Base-by-base conservation (phyloP, 1,140 invertebrate species). In the Bombus soroeensis region DNA sequence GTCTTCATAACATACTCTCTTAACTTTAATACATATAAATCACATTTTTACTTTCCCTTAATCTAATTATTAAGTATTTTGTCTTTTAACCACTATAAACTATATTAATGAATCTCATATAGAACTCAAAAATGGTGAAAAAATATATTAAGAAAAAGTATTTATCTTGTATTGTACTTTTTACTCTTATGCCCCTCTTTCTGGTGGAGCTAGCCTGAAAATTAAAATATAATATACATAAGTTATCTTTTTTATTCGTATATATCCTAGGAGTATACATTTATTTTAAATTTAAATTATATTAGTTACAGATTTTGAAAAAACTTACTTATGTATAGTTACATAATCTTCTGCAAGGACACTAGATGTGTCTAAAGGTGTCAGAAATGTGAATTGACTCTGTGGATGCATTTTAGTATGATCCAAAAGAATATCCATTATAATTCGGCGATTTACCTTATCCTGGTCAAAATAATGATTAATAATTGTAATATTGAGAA, bases 301-400 rank as follows among this genome's bases (percentile, higher is more conserved):
- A 77, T 8, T 70, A 34, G 8, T 37, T 70, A 34, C 2, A 68
- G 3, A 32, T 62, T 53, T 53, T 62, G n/a, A n/a, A 12, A 37
- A 4, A 25, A 91, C 92, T 92, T 91, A 95, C 94, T 92, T 87
- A 82, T 97, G 96, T 91, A 97, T 96, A n/a, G 95, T 96, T 64
- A 97, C 93, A 9, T 95, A 93, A 47, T 94, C 92, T 68, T 93
- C 93, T 3, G 96, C 95, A 57, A 92, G 87, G 74, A 97, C 92
- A 59, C 96, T 95, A 39, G 96, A 96, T n/a, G 96, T 96, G 92
- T 97, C 97, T 91, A 97, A 96, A 32, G 97, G 97, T 62, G 97
- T 98, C 22, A 98, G 95, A 91, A 98, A 98, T 73, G 97, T 96
- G 94, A 97, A 98, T 93, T 98, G 97, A 37, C 96, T 95, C 74